Evolutionary conservation across 1,140 invertebrate genomes (phyloP).

Genomic region (Habropoda laboriosa): DNA sequence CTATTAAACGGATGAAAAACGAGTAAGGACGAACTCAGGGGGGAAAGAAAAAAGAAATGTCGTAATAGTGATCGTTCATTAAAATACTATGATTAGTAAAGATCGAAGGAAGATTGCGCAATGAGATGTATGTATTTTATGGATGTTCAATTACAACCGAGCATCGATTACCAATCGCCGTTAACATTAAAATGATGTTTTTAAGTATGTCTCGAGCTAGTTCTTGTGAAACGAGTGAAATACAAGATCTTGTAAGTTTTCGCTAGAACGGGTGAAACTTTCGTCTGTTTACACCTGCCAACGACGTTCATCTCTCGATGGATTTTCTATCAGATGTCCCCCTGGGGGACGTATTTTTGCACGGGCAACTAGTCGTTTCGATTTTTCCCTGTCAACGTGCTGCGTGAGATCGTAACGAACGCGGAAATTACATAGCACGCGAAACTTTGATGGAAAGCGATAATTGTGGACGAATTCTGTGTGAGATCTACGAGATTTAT

Average conservation of each 20-base stretch:
- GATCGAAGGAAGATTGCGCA: conserved; percentile 63
- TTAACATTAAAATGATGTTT: not conserved
- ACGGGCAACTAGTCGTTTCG: too few relatives aligned
- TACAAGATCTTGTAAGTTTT: not conserved
- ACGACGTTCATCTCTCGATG: not conserved
- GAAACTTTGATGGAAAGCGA: not conserved
- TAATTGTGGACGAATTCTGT: not conserved
- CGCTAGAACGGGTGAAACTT: not conserved
- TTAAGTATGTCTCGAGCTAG: not conserved
- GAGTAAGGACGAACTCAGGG: conserved; percentile 12
- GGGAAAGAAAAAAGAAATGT: conserved; percentile 36
- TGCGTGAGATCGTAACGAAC: not conserved
- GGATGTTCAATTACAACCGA: not conserved
- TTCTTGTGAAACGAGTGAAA: not conserved
- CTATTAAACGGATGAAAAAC: conserved; percentile 22
- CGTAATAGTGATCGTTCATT: conserved; percentile 66
- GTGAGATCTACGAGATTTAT: not conserved
- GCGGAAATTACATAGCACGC: too few relatives aligned
- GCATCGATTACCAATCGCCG: not conserved
- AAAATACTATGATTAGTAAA: conserved; percentile 71
- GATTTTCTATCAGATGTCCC: not conserved
- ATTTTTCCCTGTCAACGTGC: not conserved
- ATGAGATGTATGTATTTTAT: conserved; percentile 37
- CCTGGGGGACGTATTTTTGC: not conserved
- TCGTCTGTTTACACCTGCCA: not conserved